Evolutionary conservation across 2,888 invertebrate genomes (phyloP).

Genomic region (Hypsopygia costalis): DNA sequence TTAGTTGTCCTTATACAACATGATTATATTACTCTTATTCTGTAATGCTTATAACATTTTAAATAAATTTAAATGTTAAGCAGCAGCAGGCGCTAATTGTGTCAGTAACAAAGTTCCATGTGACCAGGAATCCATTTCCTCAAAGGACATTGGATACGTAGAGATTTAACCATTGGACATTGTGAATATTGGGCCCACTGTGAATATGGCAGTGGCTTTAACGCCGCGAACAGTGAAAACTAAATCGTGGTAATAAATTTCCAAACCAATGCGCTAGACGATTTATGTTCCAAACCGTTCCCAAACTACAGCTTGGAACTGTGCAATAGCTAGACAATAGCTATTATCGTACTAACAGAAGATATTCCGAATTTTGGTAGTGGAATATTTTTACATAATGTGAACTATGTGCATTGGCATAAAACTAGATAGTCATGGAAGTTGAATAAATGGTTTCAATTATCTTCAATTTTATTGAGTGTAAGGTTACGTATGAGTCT

Average conservation of each 20-base stretch:
- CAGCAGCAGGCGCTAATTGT: too few relatives aligned
- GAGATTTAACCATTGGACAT: neutral
- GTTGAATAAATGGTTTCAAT: too few relatives aligned
- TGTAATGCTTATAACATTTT: too few relatives aligned
- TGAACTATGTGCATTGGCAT: too few relatives aligned
- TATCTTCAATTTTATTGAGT: too few relatives aligned
- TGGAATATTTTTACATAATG: slow-evolving; percentile 10
- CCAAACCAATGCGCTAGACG: slow-evolving; percentile 41
- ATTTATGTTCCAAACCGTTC: slow-evolving; percentile 55
- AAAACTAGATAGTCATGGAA: too few relatives aligned
- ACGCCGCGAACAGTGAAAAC: slow-evolving; percentile 35
- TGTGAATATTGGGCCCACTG: slow-evolving; percentile 15
- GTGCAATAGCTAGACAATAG: slow-evolving; percentile 25
- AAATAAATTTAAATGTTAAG: too few relatives aligned
- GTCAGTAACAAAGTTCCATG: too few relatives aligned
- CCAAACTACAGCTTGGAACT: slow-evolving; percentile 30
- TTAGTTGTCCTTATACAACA: too few relatives aligned
- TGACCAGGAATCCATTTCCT: too few relatives aligned
- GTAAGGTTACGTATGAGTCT: too few relatives aligned
- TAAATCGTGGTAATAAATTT: slow-evolving; percentile 52
- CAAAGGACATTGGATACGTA: neutral
- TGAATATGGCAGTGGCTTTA: slow-evolving; percentile 29
- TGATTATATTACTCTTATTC: too few relatives aligned
- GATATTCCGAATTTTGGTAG: neutral
- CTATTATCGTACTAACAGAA: slow-evolving; percentile 17